phyloP scores from a whole-genome alignment of 2,113 vertebrate species.

The Tor tambroides region DNA sequence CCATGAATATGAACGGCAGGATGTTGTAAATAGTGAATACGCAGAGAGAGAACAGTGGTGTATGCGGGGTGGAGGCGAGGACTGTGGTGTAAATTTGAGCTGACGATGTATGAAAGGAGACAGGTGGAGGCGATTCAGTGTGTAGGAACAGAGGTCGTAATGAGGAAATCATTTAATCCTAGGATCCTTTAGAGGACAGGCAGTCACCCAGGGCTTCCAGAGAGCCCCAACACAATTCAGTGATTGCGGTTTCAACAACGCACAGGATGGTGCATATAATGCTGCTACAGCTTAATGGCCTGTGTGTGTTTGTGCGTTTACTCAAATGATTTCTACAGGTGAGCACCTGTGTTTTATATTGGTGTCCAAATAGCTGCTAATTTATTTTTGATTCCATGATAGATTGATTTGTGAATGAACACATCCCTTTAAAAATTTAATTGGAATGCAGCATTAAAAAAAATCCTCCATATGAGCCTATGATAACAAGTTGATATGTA shows the following conservation, averaged over 20 bases:
- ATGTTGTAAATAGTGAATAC: slow-evolving; percentile 6
- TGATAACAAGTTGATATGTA: not conserved
- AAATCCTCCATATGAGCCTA: not conserved
- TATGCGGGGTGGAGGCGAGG: not conserved
- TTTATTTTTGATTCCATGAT: slow-evolving; percentile 10
- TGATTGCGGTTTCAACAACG: slow-evolving; percentile 24
- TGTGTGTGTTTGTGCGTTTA: not conserved
- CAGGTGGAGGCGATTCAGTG: slow-evolving; percentile 30
- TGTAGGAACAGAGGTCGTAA: slow-evolving; percentile 58
- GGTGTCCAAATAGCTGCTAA: slow-evolving; percentile 1
- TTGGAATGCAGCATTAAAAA: not conserved
- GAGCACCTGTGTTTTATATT: slow-evolving; percentile 14
- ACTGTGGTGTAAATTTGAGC: slow-evolving; percentile 27
- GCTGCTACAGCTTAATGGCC: slow-evolving; percentile 10
- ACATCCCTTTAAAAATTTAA: not conserved
- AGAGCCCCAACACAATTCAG: slow-evolving; percentile 11
- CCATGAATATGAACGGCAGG: not conserved
- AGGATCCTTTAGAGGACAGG: slow-evolving; percentile 29
- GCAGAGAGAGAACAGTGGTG: slow-evolving; percentile 10
- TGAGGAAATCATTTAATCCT: slow-evolving; percentile 40
- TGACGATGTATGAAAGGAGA: slow-evolving; percentile 47
- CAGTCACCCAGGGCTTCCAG: slow-evolving; percentile 23
- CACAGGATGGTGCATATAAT: slow-evolving; percentile 32
- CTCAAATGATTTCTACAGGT: slow-evolving; percentile 19
- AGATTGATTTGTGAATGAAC: not conserved